phyloP scores from a whole-genome alignment of 1,140 invertebrate species.

The Lysiphlebus fabarum region DNA sequence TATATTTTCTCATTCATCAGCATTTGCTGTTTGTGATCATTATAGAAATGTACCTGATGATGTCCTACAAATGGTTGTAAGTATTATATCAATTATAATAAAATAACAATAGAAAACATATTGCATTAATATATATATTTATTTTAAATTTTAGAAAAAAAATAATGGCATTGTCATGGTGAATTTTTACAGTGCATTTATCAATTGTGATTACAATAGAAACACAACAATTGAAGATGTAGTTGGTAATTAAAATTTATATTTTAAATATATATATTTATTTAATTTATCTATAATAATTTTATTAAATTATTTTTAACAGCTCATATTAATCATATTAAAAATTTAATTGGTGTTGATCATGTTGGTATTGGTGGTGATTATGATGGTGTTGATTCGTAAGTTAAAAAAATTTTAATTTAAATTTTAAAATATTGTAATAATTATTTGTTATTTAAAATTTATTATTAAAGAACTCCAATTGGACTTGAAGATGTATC shows the following conservation, averaged over 20 bases:
- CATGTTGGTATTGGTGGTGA: constrained; percentile 60
- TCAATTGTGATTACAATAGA: constrained; percentile 48
- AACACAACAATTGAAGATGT: constrained; percentile 47
- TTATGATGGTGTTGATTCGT: constrained; percentile 59
- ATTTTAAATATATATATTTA: constrained; percentile 8
- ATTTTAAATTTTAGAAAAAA: constrained; percentile 30
- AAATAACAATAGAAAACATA: not conserved
- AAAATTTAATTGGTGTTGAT: constrained; percentile 56
- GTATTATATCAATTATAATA: constrained; percentile 16
- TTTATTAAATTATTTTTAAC: constrained; percentile 28
- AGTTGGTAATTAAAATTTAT: constrained; percentile 42
- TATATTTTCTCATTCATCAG: constrained; percentile 67
- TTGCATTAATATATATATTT: not conserved
- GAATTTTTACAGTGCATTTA: constrained; percentile 59
- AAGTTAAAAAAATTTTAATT: constrained; percentile 34
- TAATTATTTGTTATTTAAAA: not conserved
- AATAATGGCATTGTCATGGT: constrained; percentile 66
- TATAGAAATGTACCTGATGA: constrained; percentile 64
- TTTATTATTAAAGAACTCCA: constrained; percentile 53
- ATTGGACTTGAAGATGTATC: constrained; percentile 67
- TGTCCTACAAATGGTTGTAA: constrained; percentile 57
- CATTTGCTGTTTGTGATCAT: constrained; percentile 57
- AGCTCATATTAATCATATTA: constrained; percentile 69
- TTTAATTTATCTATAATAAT: constrained; percentile 19
- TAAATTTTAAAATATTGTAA: not conserved